Evolutionary conservation across 2,797 vertebrate genomes (phyloP), one percentile per base, ranked within the genome.

Genomic region (Euthynnus affinis): DNA sequence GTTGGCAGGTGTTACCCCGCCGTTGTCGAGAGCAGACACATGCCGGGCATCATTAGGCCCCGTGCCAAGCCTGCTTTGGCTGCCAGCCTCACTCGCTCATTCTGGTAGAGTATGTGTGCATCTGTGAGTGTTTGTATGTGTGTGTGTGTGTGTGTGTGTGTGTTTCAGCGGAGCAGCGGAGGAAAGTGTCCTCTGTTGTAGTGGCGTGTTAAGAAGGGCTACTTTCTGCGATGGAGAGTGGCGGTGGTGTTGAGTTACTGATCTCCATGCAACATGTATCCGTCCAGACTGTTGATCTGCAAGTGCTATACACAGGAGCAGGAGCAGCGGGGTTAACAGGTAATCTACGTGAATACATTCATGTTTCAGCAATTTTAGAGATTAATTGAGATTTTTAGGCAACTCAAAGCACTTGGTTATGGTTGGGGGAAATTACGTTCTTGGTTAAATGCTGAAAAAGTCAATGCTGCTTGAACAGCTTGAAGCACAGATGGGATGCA

Each of bases 11-110:
- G 96, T 96, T 96, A 96, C 95, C 96, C 96, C 94, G 93, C 89
- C 95, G 96, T 95, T 96, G 94, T 96, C 94, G 93, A 96, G 95
- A 96, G 96, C 96, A 97, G 96, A 96, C 96, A 96, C 96, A 97
- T 97, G 97, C 96, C 96, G 96, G 94, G 96, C 96, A 97, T 97
- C 96, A 95, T 97, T 98, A 98, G 97, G 97, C 97, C 94, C 94
- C 27, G 93, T 99, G 98, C 98, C 98, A 99, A 97, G 94, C 91
- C 94, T 90, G 84, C 91, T 94, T 91, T 95, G 96, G 97, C 96
- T 98, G 96, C 93, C 94, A 95, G 92, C 95, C 95, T 84, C 89
- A 87, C 94, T 92, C 78, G 80, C 81, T 88, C 81, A 73, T 82
- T 91, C 77, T 84, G 65, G 60, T 76, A 29, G 68, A 72, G 76